Percentiles rank a stretch among this genome's conserved stretches.
phyloP scores from a whole-genome alignment of 1,140 invertebrate genomes.

The Achatina immaculata region DNA sequence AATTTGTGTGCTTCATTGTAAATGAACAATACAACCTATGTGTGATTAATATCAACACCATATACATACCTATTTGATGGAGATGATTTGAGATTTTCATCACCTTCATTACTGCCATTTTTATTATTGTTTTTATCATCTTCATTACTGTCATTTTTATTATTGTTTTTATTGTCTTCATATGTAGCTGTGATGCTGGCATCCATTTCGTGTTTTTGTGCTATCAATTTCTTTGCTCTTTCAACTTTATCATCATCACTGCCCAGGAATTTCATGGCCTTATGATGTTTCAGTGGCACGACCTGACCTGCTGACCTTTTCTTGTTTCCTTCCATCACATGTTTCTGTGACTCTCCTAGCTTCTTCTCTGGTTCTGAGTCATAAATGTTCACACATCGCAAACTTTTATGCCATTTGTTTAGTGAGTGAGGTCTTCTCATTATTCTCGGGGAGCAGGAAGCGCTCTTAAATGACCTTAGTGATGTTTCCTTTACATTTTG shows the following conservation, averaged over 20 bases:
- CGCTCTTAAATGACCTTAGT: no score
- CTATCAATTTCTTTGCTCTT: background rate
- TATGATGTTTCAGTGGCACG: background rate
- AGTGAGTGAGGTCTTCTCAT: no score
- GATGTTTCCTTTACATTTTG: no score
- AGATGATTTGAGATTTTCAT: background rate
- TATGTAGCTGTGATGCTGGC: background rate
- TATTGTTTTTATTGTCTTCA: background rate
- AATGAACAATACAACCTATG: no score
- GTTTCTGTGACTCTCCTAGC: no score
- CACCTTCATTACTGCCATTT: background rate
- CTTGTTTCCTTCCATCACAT: no score
- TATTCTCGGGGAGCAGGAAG: no score
- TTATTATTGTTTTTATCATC: background rate
- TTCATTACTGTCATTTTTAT: background rate
- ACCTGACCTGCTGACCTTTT: background rate
- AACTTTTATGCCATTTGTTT: no score
- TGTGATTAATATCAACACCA: no score
- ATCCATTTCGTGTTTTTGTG: background rate
- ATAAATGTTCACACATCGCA: no score
- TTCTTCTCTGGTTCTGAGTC: no score
- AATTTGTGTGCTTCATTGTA: no score
- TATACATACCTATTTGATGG: background rate
- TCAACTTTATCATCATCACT: background rate
- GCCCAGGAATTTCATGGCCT: background rate